Evolutionary conservation across 2,888 invertebrate species (phyloP), one percentile per base, ranked within the genome.

Genomic region (Zygothrica quintamaculata): DNA sequence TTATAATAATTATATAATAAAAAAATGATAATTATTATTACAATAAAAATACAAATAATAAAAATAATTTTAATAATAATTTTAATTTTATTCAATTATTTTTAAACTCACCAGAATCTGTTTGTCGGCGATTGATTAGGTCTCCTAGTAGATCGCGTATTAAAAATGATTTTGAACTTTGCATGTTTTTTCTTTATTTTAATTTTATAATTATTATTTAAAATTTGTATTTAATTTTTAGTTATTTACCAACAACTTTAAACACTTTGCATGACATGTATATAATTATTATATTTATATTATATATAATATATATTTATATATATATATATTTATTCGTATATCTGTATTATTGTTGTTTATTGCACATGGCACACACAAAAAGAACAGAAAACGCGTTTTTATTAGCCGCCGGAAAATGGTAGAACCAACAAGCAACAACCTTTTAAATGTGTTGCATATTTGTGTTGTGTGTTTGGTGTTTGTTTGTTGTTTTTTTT

Each of bases 101-200:
- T n/a, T 0, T n/a, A 11, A 3, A 47, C 81, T 72, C 64, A 93
- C 93, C 92, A 82, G 92, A 92, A 72, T 92, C 92, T 31, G 88
- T 88, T 62, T 90, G 89, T 37, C 90, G 89, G 11, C 88, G 88
- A 74, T 88, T 90, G 58, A 91, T 91, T 62, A 91, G 86, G 74
- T 97, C 96, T 9, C 96, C 95, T 50, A 97, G 93, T 40, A 97
- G 93, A 90, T 97, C 96, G 88, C 95, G 94, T 75, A 97, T 97
- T 65, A 97, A 91, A 90, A 97, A 97, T 7, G 96, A 97, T 89
- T 96, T 96, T 84, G 93, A 92, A 75, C 92, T 94, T 79, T 89
- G 94, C 91, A 91, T 91, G 66, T 52, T 77, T 46, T 39, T 18
- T 9, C 12, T 5, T 8, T 13, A 5, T 9, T 29, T 9, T 40